Conservation (phyloP, 2,797 vertebrate species). For the Chloroceryle inda region DNA sequence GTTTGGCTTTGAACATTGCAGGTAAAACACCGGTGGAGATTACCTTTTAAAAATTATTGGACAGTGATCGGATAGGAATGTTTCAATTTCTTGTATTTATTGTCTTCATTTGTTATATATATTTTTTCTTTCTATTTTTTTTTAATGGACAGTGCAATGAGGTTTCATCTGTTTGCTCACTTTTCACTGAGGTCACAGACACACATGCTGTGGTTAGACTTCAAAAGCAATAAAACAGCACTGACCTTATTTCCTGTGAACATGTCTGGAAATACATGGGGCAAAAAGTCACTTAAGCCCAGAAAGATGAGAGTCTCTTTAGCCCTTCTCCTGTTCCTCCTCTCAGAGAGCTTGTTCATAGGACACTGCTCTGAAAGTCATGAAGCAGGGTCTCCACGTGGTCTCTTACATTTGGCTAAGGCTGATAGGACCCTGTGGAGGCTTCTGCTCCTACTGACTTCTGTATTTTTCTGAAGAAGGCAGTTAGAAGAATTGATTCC, state of each 20-base stretch:
- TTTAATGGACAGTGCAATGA: not conserved
- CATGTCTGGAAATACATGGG: not conserved
- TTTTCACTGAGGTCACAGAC: not conserved
- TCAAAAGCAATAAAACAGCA: not conserved
- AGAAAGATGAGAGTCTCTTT: not conserved
- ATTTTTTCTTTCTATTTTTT: not conserved
- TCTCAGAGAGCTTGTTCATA: not conserved
- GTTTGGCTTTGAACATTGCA: not conserved
- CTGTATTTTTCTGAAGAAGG: not conserved
- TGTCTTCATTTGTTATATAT: not conserved
- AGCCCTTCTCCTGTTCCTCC: not conserved
- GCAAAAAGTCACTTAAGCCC: not conserved
- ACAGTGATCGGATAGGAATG: not conserved
- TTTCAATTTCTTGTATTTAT: not conserved
- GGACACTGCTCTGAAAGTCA: not conserved
- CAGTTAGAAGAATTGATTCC: not conserved
- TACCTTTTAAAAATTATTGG: not conserved
- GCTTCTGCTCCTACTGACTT: not conserved
- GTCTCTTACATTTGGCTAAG: not conserved
- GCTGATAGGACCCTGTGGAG: not conserved
- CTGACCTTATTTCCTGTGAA: not conserved
- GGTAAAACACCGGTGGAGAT: not conserved
- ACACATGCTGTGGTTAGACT: not conserved
- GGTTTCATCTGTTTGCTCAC: not conserved
- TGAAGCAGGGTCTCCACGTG: not conserved